Percentiles rank a stretch among this genome's conserved stretches.
Conservation (phyloP, 1,140 invertebrate species). For the Tetranychus urticae region DNA sequence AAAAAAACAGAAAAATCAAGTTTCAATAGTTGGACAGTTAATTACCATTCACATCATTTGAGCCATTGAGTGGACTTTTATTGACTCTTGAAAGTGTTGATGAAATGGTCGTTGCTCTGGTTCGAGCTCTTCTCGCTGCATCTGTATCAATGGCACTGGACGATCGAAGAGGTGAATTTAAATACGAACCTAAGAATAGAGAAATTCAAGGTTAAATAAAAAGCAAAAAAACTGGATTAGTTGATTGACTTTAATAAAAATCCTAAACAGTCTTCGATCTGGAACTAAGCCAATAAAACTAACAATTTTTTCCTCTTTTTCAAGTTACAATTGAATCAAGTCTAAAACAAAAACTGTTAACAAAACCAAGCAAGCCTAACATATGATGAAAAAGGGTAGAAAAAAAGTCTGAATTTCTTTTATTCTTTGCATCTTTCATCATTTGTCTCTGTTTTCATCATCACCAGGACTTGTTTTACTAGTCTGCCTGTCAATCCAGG, state of each 20-base stretch:
- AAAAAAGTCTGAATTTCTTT: background rate
- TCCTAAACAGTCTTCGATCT: too few relatives aligned
- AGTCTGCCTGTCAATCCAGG: too few relatives aligned
- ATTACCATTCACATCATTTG: too few relatives aligned
- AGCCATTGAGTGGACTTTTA: conserved; percentile 14
- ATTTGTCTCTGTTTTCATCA: too few relatives aligned
- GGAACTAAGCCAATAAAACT: background rate
- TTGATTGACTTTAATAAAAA: too few relatives aligned
- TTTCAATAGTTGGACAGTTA: too few relatives aligned
- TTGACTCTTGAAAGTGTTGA: conserved; percentile 24
- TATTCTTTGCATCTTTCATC: too few relatives aligned
- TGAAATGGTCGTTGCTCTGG: conserved; percentile 35
- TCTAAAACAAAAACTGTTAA: background rate
- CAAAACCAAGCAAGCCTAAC: background rate
- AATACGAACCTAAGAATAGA: background rate
- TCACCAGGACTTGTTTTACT: too few relatives aligned
- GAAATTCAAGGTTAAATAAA: background rate
- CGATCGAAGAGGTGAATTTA: conserved; percentile 34
- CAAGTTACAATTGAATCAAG: background rate
- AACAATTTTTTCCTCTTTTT: background rate
- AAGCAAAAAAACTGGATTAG: background rate
- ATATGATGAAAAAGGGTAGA: background rate
- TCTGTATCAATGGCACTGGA: conserved; percentile 79
- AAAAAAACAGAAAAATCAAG: too few relatives aligned
- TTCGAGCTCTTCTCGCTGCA: conserved; percentile 57